Percentiles rank a stretch among this genome's conserved stretches.
Evolutionary conservation across 2,888 invertebrate genomes (phyloP).

Genomic region (Drosophila histrio): DNA sequence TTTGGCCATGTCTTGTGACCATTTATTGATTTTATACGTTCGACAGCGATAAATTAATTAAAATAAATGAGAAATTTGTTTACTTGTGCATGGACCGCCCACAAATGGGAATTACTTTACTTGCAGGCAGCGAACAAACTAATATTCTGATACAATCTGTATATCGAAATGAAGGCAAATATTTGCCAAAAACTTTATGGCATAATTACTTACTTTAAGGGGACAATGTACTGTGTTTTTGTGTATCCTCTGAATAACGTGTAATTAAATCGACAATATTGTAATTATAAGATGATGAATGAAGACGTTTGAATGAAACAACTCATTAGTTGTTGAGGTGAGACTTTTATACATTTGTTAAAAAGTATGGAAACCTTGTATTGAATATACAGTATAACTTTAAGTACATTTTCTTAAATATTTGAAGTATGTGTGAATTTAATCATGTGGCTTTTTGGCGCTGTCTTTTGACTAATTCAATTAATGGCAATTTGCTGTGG

Average conservation of each 20-base stretch:
- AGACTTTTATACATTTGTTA: too few species aligned
- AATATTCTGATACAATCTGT: not conserved
- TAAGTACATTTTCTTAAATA: too few species aligned
- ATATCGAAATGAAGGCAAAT: not conserved
- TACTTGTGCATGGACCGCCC: constrained; percentile 26
- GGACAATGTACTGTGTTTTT: not conserved
- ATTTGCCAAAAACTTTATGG: constrained; percentile 1
- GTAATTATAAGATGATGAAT: not conserved
- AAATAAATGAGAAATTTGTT: constrained; percentile 48
- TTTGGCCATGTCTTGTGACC: not conserved
- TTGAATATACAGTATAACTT: too few species aligned
- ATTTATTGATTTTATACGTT: constrained; percentile 45
- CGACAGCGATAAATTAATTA: constrained; percentile 41
- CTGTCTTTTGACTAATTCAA: constrained; percentile 45
- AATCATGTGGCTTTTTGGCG: not conserved
- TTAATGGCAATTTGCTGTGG: constrained; percentile 50
- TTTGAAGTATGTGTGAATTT: too few species aligned
- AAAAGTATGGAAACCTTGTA: too few species aligned
- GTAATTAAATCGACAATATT: not conserved
- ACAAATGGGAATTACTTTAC: not conserved
- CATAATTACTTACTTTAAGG: constrained; percentile 26
- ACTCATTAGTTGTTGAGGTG: not conserved
- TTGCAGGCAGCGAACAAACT: not conserved
- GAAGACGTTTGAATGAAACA: not conserved
- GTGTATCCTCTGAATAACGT: not conserved